These are phyloP conservation scores for Hippocampus abdominalis DNA, from an alignment of 2,113 vertebrate genomes.

Conservation along the genomic window DNA sequence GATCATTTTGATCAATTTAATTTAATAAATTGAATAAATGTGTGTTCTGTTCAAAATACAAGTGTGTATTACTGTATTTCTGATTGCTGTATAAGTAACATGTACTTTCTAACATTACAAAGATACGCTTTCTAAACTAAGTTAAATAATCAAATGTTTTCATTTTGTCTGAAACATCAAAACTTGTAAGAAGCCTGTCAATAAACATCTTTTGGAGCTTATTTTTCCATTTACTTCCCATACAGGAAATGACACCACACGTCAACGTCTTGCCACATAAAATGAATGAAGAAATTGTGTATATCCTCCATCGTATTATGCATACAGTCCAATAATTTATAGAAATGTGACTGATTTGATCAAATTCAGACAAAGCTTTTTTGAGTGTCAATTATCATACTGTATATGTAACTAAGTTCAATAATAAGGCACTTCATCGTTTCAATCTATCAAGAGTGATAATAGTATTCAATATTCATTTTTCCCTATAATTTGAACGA, in stretches of 20 bases:
- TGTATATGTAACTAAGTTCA: neutral
- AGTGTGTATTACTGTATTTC: neutral
- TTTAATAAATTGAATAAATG: neutral
- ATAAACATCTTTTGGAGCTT: neutral
- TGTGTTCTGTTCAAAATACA: neutral
- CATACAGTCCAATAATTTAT: no score
- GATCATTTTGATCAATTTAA: neutral
- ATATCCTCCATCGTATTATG: no score
- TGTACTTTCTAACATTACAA: no score
- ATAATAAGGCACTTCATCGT: neutral
- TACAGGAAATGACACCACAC: no score
- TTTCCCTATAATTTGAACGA: neutral
- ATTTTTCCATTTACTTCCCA: no score
- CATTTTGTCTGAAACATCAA: neutral
- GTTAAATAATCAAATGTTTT: neutral
- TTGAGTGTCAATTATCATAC: neutral
- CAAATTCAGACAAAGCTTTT: neutral
- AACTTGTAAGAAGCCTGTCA: neutral
- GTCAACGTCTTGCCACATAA: no score
- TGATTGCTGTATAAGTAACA: neutral
- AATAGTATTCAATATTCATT: neutral
- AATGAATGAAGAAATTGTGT: no score
- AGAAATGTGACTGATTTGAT: neutral
- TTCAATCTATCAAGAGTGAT: neutral
- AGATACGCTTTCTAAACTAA: neutral